These are phyloP conservation scores for Lepus oiostolus DNA, from an alignment of 2,797 vertebrate species.

Conservation along the genomic window DNA sequence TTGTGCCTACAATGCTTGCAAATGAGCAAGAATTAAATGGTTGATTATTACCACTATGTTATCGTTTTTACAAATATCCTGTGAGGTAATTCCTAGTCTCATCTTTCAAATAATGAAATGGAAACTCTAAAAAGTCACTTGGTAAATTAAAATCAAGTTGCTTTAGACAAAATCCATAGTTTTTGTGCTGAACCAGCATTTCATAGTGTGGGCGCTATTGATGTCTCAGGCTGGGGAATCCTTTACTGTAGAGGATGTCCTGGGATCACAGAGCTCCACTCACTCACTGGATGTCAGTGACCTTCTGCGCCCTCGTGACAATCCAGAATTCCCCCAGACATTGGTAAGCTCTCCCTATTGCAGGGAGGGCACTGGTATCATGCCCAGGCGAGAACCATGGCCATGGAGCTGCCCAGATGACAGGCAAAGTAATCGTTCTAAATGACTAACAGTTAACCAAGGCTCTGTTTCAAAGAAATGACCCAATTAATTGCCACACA, in stretches of 20 bases:
- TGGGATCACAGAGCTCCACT: not conserved
- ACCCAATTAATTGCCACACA: not conserved
- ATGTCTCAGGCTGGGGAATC: not conserved
- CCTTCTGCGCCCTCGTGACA: rapidly evolving
- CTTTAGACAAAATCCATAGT: not conserved
- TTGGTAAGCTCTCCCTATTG: not conserved
- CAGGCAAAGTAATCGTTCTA: not conserved
- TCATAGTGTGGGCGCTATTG: not conserved
- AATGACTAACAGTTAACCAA: not conserved
- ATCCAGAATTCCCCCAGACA: not conserved
- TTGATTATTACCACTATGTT: not conserved
- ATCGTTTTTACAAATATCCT: not conserved
- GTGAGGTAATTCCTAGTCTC: not conserved
- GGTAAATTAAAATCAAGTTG: not conserved
- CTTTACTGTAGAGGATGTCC: no score
- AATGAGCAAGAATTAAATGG: not conserved
- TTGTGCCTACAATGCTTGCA: not conserved
- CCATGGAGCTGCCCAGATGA: rapidly evolving
- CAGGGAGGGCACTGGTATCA: not conserved
- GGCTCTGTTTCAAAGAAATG: not conserved
- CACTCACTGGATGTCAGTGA: not conserved
- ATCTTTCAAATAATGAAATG: not conserved
- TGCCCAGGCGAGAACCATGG: not conserved
- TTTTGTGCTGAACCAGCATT: not conserved
- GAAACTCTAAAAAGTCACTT: not conserved